Percentiles rank a stretch among this genome's conserved stretches.
phyloP scores from a whole-genome alignment of 2,113 vertebrate genomes.

The Ciconia maguari region DNA sequence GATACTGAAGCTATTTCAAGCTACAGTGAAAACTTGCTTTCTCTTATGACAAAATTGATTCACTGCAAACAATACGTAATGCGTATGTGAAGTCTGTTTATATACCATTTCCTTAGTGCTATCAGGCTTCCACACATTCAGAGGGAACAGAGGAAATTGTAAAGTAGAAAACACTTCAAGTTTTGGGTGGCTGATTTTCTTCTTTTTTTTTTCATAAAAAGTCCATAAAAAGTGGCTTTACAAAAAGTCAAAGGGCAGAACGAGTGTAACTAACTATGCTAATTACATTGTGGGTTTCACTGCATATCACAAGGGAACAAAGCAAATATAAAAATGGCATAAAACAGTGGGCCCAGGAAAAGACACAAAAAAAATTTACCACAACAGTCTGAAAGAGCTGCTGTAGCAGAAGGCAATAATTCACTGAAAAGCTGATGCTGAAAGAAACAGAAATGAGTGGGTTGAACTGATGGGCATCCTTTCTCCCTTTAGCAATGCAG shows the following conservation, averaged over 20 bases:
- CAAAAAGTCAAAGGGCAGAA: not conserved
- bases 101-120: not conserved
- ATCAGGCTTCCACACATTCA: not conserved
- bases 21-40: not conserved
- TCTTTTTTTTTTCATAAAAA: not conserved
- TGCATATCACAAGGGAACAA: not conserved
- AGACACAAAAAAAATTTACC: not conserved
- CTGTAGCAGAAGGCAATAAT: not conserved
- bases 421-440: slow-evolving; percentile 1
- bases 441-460: slow-evolving; percentile 25
- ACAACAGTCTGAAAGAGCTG: not conserved
- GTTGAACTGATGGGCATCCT: not conserved
- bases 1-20: not conserved
- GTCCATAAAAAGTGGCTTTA: not conserved
- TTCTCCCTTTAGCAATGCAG: slow-evolving; percentile 13
- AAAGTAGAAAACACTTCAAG: not conserved
- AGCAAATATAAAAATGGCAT: slow-evolving; percentile 6
- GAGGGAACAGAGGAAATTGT: not conserved
- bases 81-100: not conserved
- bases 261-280: not conserved
- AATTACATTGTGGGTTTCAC: not conserved
- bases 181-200: not conserved
- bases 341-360: not conserved
- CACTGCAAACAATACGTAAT: not conserved
- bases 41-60: not conserved